Conservation (phyloP, 1,140 invertebrate genomes). For the Andricus grossulariae region DNA sequence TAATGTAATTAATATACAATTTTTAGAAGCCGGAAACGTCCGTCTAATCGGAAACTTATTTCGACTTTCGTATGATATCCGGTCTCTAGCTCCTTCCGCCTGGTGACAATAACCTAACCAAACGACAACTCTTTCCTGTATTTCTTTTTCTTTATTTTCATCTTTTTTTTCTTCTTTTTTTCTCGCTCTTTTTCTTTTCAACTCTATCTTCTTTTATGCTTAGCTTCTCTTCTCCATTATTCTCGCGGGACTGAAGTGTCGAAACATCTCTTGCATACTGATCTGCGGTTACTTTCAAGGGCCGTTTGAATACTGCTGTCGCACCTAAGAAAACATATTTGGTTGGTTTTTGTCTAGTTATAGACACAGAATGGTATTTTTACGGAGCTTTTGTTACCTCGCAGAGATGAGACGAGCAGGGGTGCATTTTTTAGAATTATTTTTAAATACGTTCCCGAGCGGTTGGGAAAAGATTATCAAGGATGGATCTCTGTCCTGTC, state of each 20-base stretch:
- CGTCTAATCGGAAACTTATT: too few species aligned
- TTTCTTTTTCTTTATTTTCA: neutral
- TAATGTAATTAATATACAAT: too few species aligned
- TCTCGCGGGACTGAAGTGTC: slow-evolving; percentile 45
- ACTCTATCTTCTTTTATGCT: slow-evolving; percentile 33
- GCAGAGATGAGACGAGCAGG: neutral
- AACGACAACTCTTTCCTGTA: neutral
- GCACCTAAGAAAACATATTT: slow-evolving; percentile 22
- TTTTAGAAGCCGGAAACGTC: too few species aligned
- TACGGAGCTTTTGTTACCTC: slow-evolving; percentile 36
- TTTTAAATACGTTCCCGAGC: too few species aligned
- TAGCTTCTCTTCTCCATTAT: slow-evolving; percentile 22
- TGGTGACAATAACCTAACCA: slow-evolving; percentile 10
- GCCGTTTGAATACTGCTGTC: slow-evolving; percentile 23
- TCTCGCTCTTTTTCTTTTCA: too few species aligned
- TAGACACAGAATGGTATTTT: slow-evolving; percentile 27
- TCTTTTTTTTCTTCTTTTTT: neutral
- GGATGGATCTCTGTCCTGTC: too few species aligned
- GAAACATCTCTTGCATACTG: slow-evolving; percentile 51
- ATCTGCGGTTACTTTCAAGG: slow-evolving; percentile 54
- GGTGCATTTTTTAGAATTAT: neutral
- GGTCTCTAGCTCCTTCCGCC: slow-evolving; percentile 51
- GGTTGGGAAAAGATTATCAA: too few species aligned
- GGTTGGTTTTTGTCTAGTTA: slow-evolving; percentile 21
- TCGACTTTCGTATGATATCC: slow-evolving; percentile 55